Conservation (phyloP, 1,140 invertebrate species). For the Drosophila oshimai region DNA sequence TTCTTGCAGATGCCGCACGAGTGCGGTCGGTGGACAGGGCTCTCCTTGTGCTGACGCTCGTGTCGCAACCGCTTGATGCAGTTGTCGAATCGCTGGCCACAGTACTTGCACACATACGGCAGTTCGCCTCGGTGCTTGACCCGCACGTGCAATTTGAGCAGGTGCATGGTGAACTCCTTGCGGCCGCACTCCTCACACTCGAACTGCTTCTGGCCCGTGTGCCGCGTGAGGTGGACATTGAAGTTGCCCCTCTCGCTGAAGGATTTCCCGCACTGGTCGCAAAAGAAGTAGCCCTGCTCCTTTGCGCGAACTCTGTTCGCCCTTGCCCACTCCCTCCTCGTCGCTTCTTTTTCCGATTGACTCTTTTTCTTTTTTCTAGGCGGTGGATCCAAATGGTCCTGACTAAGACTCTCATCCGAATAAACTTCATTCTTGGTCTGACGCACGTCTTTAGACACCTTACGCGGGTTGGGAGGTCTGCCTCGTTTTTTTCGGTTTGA, state of each 20-base stretch:
- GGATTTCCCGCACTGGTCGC: conserved; percentile 39
- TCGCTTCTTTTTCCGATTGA: background rate
- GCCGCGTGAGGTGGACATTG: conserved; percentile 38
- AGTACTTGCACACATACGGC: conserved; percentile 48
- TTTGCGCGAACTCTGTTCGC: background rate
- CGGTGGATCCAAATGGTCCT: background rate
- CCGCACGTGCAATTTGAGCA: conserved; percentile 40
- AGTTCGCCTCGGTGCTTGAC: conserved; percentile 41
- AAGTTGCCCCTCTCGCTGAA: conserved; percentile 50
- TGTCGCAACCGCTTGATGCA: conserved; percentile 39
- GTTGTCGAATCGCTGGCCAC: conserved; percentile 37
- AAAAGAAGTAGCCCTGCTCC: conserved; percentile 4
- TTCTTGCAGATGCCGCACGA: conserved; percentile 34
- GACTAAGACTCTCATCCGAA: no score
- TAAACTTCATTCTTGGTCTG: no score
- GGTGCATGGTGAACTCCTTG: conserved; percentile 41
- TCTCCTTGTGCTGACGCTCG: conserved; percentile 33
- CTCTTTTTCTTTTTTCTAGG: background rate
- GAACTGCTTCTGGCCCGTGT: conserved; percentile 32
- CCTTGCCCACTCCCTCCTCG: background rate
- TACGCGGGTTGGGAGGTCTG: background rate
- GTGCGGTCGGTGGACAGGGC: background rate
- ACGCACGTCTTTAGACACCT: no score
- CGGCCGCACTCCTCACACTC: conserved; percentile 44
- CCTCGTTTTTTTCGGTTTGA: background rate